These are phyloP conservation scores for Pantelozetes paolii DNA, from an alignment of 2,888 invertebrate species.

Conservation along the genomic window DNA sequence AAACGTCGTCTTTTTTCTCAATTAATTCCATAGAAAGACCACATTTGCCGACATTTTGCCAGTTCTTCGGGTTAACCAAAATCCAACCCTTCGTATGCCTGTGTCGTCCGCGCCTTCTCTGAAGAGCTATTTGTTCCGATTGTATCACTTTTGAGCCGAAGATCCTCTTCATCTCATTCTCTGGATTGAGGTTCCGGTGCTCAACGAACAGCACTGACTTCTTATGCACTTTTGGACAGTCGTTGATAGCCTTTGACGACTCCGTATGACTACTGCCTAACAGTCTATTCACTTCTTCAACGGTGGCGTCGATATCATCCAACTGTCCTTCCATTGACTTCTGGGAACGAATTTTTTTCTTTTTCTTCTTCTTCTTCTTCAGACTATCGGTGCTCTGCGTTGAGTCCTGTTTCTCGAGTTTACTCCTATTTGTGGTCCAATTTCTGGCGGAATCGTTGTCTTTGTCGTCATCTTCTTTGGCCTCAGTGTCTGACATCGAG, in stretches of 20 bases:
- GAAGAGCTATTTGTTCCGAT: constrained; percentile 59
- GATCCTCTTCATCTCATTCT: constrained; percentile 73
- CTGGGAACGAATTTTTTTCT: constrained; percentile 47
- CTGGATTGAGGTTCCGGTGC: constrained; percentile 68
- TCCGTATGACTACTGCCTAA: constrained; percentile 57
- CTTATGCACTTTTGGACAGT: not conserved
- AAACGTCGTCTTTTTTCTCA: constrained; percentile 57
- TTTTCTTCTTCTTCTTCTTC: constrained; percentile 62
- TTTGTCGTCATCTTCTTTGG: constrained; percentile 64
- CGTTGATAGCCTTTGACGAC: not conserved
- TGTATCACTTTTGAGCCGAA: constrained; percentile 74
- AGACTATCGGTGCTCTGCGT: constrained; percentile 56
- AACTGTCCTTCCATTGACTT: constrained; percentile 62
- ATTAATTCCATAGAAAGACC: constrained; percentile 66
- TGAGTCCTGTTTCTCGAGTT: constrained; percentile 47
- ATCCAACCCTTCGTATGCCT: not conserved
- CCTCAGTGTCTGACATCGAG: constrained; percentile 48
- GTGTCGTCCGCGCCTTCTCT: not conserved
- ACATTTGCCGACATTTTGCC: constrained; percentile 66
- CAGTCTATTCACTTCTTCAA: constrained; percentile 65
- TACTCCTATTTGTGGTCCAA: constrained; percentile 53
- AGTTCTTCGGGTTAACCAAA: constrained; percentile 53
- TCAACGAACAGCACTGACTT: constrained; percentile 61
- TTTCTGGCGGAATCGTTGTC: constrained; percentile 59
- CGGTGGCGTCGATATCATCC: constrained; percentile 65